Conservation (phyloP, 2,797 vertebrate species). For the Sebastes flavidus region DNA sequence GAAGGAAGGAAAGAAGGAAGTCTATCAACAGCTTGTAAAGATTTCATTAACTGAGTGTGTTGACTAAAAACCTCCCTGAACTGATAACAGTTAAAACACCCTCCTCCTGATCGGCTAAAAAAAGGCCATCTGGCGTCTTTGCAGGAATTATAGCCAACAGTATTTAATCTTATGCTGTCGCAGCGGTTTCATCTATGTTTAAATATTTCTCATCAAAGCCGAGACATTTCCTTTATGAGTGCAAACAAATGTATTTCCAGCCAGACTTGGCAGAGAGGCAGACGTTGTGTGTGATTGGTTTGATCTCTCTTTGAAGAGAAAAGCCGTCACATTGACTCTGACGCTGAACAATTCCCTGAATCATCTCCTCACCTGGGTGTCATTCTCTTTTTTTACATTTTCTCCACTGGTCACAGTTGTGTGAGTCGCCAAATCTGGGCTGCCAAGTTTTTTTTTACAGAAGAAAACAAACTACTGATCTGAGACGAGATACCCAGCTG, state of each 20-base stretch:
- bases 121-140: neutral
- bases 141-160: neutral
- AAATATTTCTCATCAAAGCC: neutral
- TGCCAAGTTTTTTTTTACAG: no score
- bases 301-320: slow-evolving; percentile 12
- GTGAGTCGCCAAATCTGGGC: neutral
- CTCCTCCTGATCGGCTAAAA: neutral
- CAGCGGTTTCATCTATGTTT: neutral
- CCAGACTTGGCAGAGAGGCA: neutral
- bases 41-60: neutral
- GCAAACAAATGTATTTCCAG: slow-evolving; percentile 18
- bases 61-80: neutral
- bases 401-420: neutral
- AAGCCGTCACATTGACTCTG: neutral
- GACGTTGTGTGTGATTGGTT: slow-evolving; percentile 7
- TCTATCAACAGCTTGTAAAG: neutral
- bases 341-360: neutral
- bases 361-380: neutral
- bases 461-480: neutral
- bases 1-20: neutral
- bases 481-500: neutral
- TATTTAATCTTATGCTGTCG: neutral
- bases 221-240: neutral
- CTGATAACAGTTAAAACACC: neutral
- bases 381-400: neutral